Percentiles rank a stretch among this genome's conserved stretches.
Evolutionary conservation across 2,113 vertebrate species (phyloP).

Genomic region (Canis aureus): DNA sequence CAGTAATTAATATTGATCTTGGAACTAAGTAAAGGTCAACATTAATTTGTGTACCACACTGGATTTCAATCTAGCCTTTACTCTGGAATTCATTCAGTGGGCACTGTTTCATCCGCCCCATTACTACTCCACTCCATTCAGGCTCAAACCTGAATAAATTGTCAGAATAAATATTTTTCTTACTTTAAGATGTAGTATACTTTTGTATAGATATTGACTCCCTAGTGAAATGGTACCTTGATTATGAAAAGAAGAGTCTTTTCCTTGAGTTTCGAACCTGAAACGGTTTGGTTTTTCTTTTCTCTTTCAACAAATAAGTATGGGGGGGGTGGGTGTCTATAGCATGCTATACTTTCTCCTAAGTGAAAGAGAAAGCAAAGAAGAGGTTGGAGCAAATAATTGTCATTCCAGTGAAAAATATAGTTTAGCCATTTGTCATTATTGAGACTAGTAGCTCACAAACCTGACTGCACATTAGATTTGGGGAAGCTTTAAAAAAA

Average conservation of each 20-base stretch:
- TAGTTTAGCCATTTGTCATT: not conserved
- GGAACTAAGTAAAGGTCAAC: constrained; percentile 45
- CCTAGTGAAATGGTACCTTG: not conserved
- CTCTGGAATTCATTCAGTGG: constrained; percentile 2
- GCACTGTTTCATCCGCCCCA: not conserved
- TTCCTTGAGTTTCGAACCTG: not conserved
- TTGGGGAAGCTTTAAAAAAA: not conserved
- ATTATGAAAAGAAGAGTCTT: not conserved
- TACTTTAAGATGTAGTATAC: not conserved
- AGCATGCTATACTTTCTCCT: not conserved
- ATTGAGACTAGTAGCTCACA: not conserved
- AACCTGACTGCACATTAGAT: not conserved
- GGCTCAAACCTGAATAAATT: not conserved
- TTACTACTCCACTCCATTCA: not conserved
- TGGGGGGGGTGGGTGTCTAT: rapidly evolving
- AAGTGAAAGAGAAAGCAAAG: not conserved
- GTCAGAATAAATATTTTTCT: not conserved
- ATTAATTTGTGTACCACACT: not conserved
- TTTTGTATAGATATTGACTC: not conserved
- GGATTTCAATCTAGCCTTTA: constrained; percentile 1
- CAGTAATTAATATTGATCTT: constrained; percentile 61
- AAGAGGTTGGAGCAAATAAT: not conserved
- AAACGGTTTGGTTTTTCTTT: not conserved
- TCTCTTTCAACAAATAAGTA: not conserved
- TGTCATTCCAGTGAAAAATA: not conserved